Percentiles rank a stretch among this genome's conserved stretches.
phyloP scores from a whole-genome alignment of 1,140 invertebrate species.

The Cydia amplana region DNA sequence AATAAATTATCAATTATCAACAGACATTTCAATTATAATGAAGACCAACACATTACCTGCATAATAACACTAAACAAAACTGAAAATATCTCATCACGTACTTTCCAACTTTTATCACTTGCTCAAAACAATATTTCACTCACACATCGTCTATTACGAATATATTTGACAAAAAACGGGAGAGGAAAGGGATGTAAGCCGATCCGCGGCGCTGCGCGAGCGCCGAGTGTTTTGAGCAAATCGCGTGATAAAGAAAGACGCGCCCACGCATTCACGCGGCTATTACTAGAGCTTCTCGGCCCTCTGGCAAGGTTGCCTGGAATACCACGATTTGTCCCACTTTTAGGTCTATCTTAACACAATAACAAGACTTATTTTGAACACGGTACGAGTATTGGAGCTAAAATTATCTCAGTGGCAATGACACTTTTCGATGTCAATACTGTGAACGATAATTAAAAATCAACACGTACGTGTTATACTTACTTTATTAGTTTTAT shows the following conservation, averaged over 20 bases:
- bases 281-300: slow-evolving; percentile 70
- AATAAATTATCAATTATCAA: neutral
- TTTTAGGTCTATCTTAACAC: slow-evolving; percentile 31
- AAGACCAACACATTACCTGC: slow-evolving; percentile 53
- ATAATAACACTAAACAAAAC: slow-evolving; percentile 65
- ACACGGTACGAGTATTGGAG: neutral
- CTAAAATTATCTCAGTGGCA: slow-evolving; percentile 7
- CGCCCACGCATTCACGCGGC: slow-evolving; percentile 64
- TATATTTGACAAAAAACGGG: slow-evolving; percentile 22
- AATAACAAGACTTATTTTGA: slow-evolving; percentile 14
- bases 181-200: slow-evolving; percentile 50
- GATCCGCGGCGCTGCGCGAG: slow-evolving; percentile 50
- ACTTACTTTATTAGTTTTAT: too few species aligned
- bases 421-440: slow-evolving; percentile 6
- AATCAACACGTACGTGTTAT: neutral
- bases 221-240: slow-evolving; percentile 66
- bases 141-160: slow-evolving; percentile 10
- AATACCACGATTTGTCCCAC: slow-evolving; percentile 40
- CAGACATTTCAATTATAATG: neutral
- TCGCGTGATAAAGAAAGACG: slow-evolving; percentile 62
- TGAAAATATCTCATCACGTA: slow-evolving; percentile 62
- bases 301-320: slow-evolving; percentile 69
- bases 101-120: neutral
- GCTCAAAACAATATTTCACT: slow-evolving; percentile 1
- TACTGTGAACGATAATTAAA: neutral